Percentiles rank a stretch among this genome's conserved stretches.
Conservation (phyloP, 2,797 vertebrate species). For the Echiichthys vipera region DNA sequence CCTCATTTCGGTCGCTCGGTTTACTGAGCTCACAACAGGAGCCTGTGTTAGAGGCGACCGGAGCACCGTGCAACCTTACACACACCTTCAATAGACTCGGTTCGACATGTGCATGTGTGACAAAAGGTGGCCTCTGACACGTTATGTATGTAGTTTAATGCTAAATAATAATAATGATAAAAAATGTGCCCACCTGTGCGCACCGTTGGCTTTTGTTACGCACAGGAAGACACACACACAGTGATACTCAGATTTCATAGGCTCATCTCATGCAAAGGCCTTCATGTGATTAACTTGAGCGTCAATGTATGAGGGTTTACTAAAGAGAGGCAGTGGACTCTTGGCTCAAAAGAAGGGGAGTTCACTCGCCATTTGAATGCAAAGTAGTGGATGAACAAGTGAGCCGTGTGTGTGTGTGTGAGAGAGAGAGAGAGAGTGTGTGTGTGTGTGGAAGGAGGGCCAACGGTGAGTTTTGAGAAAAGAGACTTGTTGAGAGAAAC, state of each 20-base stretch:
- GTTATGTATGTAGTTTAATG: not conserved
- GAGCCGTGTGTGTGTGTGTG: constrained; percentile 75
- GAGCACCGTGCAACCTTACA: not conserved
- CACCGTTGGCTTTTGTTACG: not conserved
- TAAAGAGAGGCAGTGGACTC: constrained; percentile 65
- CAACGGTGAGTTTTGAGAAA: constrained; percentile 77
- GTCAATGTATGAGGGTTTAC: constrained; percentile 55
- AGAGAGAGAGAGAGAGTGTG: constrained; percentile 47
- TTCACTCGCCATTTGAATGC: constrained; percentile 87
- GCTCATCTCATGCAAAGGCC: not conserved
- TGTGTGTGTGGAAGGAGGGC: constrained; percentile 60
- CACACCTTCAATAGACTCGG: not conserved
- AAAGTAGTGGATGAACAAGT: constrained; percentile 86
- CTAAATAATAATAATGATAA: not conserved
- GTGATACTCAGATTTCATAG: constrained; percentile 3
- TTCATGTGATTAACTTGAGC: constrained; percentile 58
- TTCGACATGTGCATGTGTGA: not conserved
- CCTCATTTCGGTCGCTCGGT: constrained; percentile 71
- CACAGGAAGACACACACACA: not conserved
- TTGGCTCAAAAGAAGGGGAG: constrained; percentile 78
- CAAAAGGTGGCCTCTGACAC: not conserved
- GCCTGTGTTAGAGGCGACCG: constrained; percentile 22
- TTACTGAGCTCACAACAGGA: constrained; percentile 62
- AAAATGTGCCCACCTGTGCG: not conserved
- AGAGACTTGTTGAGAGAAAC: constrained; percentile 76